Conservation (phyloP, 2,113 vertebrate genomes). For the Solenodon paradoxus region DNA sequence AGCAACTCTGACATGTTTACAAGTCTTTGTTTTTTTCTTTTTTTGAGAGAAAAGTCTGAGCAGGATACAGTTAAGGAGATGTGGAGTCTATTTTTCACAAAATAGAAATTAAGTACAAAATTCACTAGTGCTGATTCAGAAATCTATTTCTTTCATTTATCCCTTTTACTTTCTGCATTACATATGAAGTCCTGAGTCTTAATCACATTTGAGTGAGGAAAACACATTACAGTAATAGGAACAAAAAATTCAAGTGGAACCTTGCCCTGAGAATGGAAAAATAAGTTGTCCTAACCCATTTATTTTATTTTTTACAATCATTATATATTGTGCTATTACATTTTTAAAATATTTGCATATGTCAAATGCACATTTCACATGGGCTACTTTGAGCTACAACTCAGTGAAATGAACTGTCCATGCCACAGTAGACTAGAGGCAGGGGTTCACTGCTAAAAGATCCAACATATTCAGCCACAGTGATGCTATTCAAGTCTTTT, state of each 20-base stretch:
- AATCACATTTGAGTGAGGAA: background rate
- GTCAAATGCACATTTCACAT: background rate
- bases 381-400: background rate
- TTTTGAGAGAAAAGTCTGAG: background rate
- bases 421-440: background rate
- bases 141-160: background rate
- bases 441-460: background rate
- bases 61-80: background rate
- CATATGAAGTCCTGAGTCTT: background rate
- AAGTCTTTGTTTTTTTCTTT: background rate
- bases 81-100: conserved; percentile 3
- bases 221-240: background rate
- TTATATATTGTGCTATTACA: background rate
- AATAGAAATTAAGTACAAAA: background rate
- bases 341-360: background rate
- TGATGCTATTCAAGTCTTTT: background rate
- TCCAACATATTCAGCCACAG: background rate
- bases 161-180: background rate
- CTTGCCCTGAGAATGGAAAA: background rate
- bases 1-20: background rate
- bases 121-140: background rate
- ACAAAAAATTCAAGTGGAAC: background rate
- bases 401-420: background rate
- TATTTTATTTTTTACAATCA: background rate
- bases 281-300: background rate